These are phyloP conservation scores for Apus apus DNA, from an alignment of 2,113 vertebrate species.

Conservation along the genomic window DNA sequence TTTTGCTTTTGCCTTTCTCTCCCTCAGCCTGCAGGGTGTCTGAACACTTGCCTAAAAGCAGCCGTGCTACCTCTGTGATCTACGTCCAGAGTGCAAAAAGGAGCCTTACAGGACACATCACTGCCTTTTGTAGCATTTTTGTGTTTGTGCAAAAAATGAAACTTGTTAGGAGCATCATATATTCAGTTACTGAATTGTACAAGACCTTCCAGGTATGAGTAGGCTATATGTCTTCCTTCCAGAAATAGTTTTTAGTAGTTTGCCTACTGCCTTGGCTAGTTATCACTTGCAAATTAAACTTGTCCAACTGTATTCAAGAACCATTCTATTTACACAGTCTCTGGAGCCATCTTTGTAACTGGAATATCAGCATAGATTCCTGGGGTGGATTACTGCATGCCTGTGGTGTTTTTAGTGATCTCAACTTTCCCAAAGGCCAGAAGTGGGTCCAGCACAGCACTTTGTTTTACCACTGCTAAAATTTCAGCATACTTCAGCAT, in stretches of 20 bases:
- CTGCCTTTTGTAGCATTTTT: not conserved
- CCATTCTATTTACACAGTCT: not conserved
- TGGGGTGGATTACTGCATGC: not conserved
- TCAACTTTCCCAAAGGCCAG: not conserved
- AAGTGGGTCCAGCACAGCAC: not conserved
- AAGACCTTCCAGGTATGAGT: not conserved
- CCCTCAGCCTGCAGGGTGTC: fast-evolving
- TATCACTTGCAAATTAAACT: not conserved
- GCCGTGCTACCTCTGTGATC: not conserved
- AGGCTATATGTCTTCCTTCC: not conserved
- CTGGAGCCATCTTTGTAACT: not conserved
- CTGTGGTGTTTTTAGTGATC: not conserved
- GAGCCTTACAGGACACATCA: not conserved
- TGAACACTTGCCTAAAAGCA: not conserved
- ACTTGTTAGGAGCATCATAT: not conserved
- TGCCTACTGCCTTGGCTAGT: not conserved
- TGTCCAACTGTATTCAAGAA: not conserved
- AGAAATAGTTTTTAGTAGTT: not conserved
- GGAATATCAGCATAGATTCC: not conserved
- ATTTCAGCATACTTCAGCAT: not conserved
- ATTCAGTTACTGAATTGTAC: not conserved
- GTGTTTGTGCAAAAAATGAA: not conserved
- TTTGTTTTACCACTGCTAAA: fast-evolving
- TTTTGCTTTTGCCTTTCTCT: not conserved
- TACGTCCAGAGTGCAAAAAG: not conserved